Percentiles rank a stretch among this genome's conserved stretches.
Evolutionary conservation across 2,113 vertebrate genomes (phyloP).

Genomic region (Chloebia gouldiae): DNA sequence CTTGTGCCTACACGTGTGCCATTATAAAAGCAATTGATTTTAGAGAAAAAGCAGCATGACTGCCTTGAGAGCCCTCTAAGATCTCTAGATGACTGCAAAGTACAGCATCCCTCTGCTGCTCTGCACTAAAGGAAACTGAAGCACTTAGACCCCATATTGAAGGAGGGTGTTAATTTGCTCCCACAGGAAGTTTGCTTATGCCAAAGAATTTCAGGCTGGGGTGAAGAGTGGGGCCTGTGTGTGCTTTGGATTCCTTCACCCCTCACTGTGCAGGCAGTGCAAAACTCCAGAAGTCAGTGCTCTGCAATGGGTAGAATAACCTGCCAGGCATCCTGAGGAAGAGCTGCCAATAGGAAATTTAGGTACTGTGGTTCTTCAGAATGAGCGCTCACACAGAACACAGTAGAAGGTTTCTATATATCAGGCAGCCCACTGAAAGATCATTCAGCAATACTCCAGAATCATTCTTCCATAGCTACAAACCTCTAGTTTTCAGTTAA

Average conservation of each 20-base stretch:
- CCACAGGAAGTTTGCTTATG: not conserved
- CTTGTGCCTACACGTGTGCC: not conserved
- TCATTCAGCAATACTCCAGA: not conserved
- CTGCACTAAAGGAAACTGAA: not conserved
- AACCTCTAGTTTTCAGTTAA: not conserved
- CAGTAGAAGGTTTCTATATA: not conserved
- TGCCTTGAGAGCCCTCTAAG: not conserved
- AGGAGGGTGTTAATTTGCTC: not conserved
- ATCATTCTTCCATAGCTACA: not conserved
- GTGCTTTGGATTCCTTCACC: not conserved
- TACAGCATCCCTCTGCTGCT: not conserved
- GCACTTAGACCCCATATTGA: not conserved
- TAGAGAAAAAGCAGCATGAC: not conserved
- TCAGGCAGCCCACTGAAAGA: not conserved
- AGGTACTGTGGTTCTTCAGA: not conserved
- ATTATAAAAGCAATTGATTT: slow-evolving; percentile 2
- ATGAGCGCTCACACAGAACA: not conserved
- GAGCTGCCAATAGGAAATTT: not conserved
- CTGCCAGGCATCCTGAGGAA: not conserved
- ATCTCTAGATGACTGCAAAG: not conserved
- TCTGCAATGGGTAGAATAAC: not conserved
- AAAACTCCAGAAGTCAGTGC: not conserved
- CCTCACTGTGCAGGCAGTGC: fast-evolving
- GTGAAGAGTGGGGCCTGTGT: not conserved
- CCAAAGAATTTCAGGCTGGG: not conserved